Evolutionary conservation across 2,113 vertebrate genomes (phyloP), one percentile per base, ranked within the genome.

Genomic region (Cephalopterus ornatus): DNA sequence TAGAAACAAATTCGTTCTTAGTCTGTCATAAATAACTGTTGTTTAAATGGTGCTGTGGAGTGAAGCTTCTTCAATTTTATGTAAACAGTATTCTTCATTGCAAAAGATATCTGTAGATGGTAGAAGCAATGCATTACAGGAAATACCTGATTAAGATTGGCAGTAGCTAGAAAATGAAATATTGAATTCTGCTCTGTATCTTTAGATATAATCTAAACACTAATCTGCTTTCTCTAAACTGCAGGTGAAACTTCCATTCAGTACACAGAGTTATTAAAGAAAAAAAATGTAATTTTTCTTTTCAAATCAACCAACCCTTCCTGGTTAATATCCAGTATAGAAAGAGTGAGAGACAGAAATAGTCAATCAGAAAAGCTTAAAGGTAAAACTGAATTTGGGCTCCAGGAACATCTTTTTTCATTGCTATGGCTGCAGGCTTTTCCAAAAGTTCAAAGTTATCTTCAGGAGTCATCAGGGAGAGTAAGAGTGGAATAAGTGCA

Each of bases 171-270:
- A 72, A 56, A 39, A 33, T 20, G 49, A 92, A 92, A 85, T 91
- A 89, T 22, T 72, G 53, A 89, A 68, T 68, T 95, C 61, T 82
- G 6, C 92, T 30, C 37, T 95, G 42, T 93, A 76, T 77, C 70
- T 95, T 85, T 66, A 81, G 44, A 35, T 42, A 44, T 8, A 93
- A 14, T 37, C 33, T n/a, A 85, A 96, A 44, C 28, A n/a, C 33
- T 12, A 58, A 66, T 73, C 28, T 80, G 5, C 9, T 49, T 68
- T 68, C 22, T 50, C 11, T 67, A 52, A 77, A 42, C 37, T 39
- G 1, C 10, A 3, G 0, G 14, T 53, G 65, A 68, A 90, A 41
- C 1, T 56, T 61, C 5, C 0, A 1, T 16, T 70, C 16, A 41
- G 12, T 7, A 17, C 16, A 35, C 11, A n/a, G 13, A 33, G 13